These are phyloP conservation scores for Heterodera schachtii DNA, from an alignment of 1,140 invertebrate species.

Conservation along the genomic window DNA sequence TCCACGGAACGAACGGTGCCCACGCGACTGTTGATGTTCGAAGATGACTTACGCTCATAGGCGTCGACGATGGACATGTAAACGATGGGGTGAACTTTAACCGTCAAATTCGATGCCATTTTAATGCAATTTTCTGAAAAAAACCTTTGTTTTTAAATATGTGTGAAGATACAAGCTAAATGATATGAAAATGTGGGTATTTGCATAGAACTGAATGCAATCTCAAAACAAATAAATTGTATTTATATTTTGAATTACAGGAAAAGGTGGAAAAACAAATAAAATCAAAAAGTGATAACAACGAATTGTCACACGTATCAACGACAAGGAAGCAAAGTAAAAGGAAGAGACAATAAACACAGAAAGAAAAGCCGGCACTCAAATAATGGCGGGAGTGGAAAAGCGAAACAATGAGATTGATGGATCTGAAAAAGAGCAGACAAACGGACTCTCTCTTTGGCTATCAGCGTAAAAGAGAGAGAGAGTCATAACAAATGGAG, in stretches of 20 bases:
- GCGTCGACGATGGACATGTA: constrained; percentile 63
- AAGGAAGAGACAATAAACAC: too few species aligned
- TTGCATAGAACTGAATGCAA: too few species aligned
- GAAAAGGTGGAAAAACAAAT: background rate
- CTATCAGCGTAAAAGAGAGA: background rate
- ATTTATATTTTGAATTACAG: background rate
- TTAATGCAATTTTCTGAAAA: background rate
- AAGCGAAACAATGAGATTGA: background rate
- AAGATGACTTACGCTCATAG: constrained; percentile 52
- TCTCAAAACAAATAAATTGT: too few species aligned
- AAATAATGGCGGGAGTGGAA: background rate
- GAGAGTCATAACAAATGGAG: background rate
- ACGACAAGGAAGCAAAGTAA: background rate
- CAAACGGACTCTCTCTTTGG: background rate
- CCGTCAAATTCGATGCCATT: constrained; percentile 56
- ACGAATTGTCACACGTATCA: background rate
- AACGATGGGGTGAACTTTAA: constrained; percentile 63
- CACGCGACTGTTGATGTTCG: constrained; percentile 28
- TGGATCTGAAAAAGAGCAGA: background rate
- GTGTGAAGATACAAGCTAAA: too few species aligned
- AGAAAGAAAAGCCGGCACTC: background rate
- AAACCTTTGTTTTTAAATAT: too few species aligned
- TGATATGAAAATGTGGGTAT: too few species aligned
- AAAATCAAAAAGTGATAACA: background rate
- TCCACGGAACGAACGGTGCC: background rate